These are phyloP conservation scores for Acrocyrtus sp. DNA, from an alignment of 2,888 invertebrate species.

Conservation along the genomic window DNA sequence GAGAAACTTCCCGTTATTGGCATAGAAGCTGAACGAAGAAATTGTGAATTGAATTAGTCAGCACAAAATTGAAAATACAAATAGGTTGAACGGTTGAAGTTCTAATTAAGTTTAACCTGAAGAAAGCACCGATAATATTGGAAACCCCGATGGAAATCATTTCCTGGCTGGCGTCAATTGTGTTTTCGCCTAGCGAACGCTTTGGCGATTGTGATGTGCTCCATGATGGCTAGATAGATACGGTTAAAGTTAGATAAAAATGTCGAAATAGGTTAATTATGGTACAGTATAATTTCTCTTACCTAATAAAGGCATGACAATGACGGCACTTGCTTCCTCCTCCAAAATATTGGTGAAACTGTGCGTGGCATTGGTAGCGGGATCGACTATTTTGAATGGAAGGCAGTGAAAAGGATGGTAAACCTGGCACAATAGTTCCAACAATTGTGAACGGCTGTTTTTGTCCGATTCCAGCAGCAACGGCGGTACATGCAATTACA, in stretches of 20 bases:
- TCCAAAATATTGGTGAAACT: constrained; percentile 78
- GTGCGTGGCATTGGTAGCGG: constrained; percentile 71
- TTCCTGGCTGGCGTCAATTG: constrained; percentile 62
- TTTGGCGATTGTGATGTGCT: constrained; percentile 93
- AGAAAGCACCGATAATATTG: constrained; percentile 61
- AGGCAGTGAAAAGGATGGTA: constrained; percentile 74
- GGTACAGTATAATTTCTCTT: neutral
- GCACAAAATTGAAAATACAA: too few relatives aligned
- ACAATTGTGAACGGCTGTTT: constrained; percentile 66
- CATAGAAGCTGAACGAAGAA: constrained; percentile 42
- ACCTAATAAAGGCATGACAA: constrained; percentile 84
- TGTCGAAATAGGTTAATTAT: too few relatives aligned
- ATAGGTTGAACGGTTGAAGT: too few relatives aligned
- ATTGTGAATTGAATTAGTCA: too few relatives aligned
- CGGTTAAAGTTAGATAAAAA: neutral
- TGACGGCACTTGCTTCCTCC: constrained; percentile 74
- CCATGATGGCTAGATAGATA: constrained; percentile 84
- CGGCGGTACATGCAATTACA: constrained; percentile 75
- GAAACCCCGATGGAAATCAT: constrained; percentile 62
- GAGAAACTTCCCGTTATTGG: constrained; percentile 61
- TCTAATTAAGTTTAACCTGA: constrained; percentile 59
- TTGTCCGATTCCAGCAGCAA: constrained; percentile 74
- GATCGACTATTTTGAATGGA: constrained; percentile 72
- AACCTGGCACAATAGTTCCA: constrained; percentile 68
- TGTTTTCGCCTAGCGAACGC: constrained; percentile 60